Percentiles rank a stretch among this genome's conserved stretches.
phyloP scores from a whole-genome alignment of 2,888 invertebrate species.

The Sminthurinus aureus region DNA sequence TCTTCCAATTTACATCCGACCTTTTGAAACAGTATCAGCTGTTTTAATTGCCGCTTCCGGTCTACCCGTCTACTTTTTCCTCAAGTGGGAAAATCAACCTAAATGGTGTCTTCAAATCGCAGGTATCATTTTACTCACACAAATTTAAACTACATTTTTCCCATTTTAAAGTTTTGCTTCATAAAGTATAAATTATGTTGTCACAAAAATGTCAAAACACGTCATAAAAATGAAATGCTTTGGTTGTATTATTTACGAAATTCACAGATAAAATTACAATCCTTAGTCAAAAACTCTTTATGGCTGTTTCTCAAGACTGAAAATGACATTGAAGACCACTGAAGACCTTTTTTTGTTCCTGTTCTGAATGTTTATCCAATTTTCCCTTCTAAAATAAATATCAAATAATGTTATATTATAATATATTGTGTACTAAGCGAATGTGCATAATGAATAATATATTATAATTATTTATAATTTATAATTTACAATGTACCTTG shows the following conservation, averaged over 20 bases:
- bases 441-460: too few relatives aligned
- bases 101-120: constrained; percentile 38
- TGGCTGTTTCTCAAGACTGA: constrained; percentile 16
- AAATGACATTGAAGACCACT: neutral
- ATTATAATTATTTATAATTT: too few relatives aligned
- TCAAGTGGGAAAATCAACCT: constrained; percentile 39
- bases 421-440: too few relatives aligned
- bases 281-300: constrained; percentile 7
- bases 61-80: constrained; percentile 79
- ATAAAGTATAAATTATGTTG: too few relatives aligned
- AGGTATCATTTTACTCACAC: constrained; percentile 62
- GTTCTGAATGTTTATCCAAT: too few relatives aligned
- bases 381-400: too few relatives aligned
- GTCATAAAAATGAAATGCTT: too few relatives aligned
- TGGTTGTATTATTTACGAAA: constrained; percentile 6
- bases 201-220: too few relatives aligned
- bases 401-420: too few relatives aligned
- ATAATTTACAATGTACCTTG: too few relatives aligned
- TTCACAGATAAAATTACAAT: constrained; percentile 39
- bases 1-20: constrained; percentile 52
- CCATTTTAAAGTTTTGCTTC: neutral
- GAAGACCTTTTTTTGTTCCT: too few relatives aligned
- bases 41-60: constrained; percentile 78
- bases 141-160: too few relatives aligned
- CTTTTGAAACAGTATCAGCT: constrained; percentile 69